phyloP scores from a whole-genome alignment of 2,888 invertebrate genomes.

The Rhyacophila evoluta region DNA sequence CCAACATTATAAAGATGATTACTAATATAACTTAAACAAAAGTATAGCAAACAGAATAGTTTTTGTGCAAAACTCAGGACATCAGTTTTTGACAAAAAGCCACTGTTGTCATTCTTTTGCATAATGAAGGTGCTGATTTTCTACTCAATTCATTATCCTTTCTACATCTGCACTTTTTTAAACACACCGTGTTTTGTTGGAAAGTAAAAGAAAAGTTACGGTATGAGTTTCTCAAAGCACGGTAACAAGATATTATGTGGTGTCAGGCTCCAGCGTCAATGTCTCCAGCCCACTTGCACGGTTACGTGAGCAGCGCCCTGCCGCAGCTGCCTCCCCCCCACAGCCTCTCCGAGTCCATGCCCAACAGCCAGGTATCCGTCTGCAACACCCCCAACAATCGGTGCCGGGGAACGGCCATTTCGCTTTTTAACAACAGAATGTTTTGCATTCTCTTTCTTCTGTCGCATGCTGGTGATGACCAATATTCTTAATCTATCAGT shows the following conservation, averaged over 20 bases:
- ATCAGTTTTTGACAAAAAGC: too few relatives aligned
- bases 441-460: background rate
- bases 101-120: too few relatives aligned
- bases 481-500: background rate
- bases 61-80: too few relatives aligned
- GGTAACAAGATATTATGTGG: background rate
- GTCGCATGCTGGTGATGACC: background rate
- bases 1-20: too few relatives aligned
- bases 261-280: constrained; percentile 90
- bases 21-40: too few relatives aligned
- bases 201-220: background rate
- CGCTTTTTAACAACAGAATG: background rate
- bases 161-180: too few relatives aligned
- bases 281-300: constrained; percentile 87
- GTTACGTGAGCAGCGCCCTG: constrained; percentile 69
- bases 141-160: too few relatives aligned
- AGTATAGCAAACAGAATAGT: too few relatives aligned
- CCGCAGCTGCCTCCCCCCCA: constrained; percentile 75
- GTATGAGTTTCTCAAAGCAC: background rate
- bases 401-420: background rate
- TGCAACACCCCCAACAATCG: constrained; percentile 55
- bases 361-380: constrained; percentile 80
- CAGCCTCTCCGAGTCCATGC: constrained; percentile 81
- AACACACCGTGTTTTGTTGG: background rate
- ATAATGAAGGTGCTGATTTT: background rate